Conservation (phyloP, 2,797 vertebrate species). For the Sebastes miniatus region DNA sequence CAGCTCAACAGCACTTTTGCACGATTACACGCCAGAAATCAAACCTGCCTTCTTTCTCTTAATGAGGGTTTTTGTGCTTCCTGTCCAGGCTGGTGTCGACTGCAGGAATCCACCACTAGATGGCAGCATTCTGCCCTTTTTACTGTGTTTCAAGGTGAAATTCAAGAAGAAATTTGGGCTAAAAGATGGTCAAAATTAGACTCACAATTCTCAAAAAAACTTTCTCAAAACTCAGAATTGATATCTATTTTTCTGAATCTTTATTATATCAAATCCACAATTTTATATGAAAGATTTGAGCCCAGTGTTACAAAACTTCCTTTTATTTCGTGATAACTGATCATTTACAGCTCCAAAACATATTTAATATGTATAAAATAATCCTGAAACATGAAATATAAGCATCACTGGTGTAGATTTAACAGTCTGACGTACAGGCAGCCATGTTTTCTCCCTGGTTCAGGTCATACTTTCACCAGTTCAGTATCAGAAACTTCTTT, state of each 20-base stretch:
- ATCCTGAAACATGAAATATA: not conserved
- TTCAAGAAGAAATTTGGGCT: not conserved
- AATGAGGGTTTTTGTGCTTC: not conserved
- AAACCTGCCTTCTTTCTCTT: not conserved
- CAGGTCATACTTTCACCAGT: not conserved
- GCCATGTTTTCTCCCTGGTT: not conserved
- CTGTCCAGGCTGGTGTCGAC: not conserved
- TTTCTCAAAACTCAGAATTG: no score
- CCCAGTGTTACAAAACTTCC: not conserved
- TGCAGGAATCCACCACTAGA: slow-evolving; percentile 18
- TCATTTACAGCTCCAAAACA: not conserved
- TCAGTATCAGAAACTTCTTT: not conserved
- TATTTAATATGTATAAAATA: not conserved
- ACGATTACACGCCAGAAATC: not conserved
- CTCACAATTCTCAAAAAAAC: no score
- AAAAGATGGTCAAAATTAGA: not conserved
- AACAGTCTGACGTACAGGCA: not conserved
- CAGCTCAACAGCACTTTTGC: not conserved
- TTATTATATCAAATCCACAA: not conserved
- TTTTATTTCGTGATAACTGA: not conserved
- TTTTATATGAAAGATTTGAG: not conserved
- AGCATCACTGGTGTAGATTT: not conserved
- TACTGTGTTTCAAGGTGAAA: not conserved
- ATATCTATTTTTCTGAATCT: not conserved
- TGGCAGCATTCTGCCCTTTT: slow-evolving; percentile 19